Conservation (phyloP, 2,113 vertebrate species). For the Rhea pennata region DNA sequence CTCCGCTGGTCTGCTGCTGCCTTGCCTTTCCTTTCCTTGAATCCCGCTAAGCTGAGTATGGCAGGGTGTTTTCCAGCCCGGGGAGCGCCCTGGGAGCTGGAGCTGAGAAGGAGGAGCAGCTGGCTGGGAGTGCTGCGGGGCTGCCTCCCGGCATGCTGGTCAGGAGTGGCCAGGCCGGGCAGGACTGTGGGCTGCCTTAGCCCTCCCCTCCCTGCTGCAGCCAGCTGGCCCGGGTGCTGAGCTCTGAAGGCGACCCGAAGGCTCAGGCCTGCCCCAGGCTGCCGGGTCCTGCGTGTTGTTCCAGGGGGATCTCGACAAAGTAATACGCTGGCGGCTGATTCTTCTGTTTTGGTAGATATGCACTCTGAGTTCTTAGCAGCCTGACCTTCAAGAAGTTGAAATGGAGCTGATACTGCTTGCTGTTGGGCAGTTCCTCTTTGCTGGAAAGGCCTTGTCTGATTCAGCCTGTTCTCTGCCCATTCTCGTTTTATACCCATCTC, state of each 20-base stretch:
- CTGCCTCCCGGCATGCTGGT: rapidly evolving
- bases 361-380: neutral
- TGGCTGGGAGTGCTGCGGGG: rapidly evolving
- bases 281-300: neutral
- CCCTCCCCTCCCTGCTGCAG: neutral
- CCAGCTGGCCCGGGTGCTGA: neutral
- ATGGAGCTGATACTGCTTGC: neutral
- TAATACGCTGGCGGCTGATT: neutral
- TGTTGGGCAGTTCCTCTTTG: neutral
- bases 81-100: neutral
- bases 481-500: neutral
- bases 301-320: neutral
- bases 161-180: neutral
- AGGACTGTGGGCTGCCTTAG: neutral
- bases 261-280: neutral
- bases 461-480: neutral
- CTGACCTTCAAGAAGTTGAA: constrained; percentile 1
- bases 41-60: neutral
- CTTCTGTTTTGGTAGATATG: neutral
- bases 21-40: neutral
- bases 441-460: neutral
- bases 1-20: neutral
- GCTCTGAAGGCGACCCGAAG: rapidly evolving
- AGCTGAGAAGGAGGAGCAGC: neutral
- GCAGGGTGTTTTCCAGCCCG: neutral